phyloP scores from a whole-genome alignment of 2,888 invertebrate species.

The Diabrotica balteata region DNA sequence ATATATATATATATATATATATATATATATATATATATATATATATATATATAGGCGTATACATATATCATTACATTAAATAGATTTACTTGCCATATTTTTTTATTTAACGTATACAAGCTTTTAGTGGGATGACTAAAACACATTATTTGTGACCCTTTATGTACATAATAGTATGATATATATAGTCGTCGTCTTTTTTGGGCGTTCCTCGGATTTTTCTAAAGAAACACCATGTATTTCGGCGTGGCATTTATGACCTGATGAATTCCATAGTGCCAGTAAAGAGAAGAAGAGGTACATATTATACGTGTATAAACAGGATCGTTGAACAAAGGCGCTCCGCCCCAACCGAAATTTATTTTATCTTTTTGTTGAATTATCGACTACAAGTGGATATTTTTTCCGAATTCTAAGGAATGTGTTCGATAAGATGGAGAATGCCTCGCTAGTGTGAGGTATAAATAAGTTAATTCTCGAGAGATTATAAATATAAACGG shows the following conservation, averaged over 20 bases:
- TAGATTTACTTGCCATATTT: no score
- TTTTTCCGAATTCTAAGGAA: no score
- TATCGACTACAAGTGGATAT: constrained; percentile 8
- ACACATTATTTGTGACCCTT: not conserved
- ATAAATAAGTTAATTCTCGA: no score
- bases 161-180: not conserved
- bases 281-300: constrained; percentile 14
- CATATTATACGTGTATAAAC: constrained; percentile 12
- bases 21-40: no score
- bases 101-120: no score
- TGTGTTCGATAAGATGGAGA: no score
- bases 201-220: constrained; percentile 9
- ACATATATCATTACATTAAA: no score
- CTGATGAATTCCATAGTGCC: constrained; percentile 22
- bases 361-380: constrained; percentile 14
- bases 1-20: no score
- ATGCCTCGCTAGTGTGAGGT: no score
- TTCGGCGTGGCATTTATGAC: constrained; percentile 26
- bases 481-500: no score
- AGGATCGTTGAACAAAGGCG: constrained; percentile 2
- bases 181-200: constrained; percentile 17
- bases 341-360: constrained; percentile 12
- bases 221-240: constrained; percentile 22
- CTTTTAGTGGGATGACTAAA: no score
- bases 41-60: no score